These are phyloP conservation scores for Pelosia muscerda DNA, from an alignment of 2,888 invertebrate species.

Conservation along the genomic window DNA sequence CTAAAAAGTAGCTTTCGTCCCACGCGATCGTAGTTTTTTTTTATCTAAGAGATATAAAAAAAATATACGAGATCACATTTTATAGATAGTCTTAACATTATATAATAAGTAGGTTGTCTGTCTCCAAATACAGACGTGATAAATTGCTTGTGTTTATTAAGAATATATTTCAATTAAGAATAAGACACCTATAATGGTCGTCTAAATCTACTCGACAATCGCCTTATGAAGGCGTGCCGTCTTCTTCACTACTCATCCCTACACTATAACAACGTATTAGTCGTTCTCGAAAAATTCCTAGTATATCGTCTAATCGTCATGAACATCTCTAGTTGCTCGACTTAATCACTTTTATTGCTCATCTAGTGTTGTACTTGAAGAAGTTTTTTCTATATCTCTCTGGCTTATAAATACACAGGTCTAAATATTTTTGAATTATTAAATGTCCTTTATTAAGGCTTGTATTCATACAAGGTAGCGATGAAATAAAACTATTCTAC, in stretches of 20 bases:
- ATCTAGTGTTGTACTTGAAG: constrained; percentile 27
- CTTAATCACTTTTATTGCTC: constrained; percentile 40
- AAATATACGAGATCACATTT: constrained; percentile 79
- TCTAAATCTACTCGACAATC: constrained; percentile 39
- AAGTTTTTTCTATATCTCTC: constrained; percentile 11
- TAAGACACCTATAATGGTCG: constrained; percentile 47
- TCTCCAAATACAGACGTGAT: constrained; percentile 57
- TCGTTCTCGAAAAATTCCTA: constrained; percentile 30
- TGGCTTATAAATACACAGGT: constrained; percentile 8
- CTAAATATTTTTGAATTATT: constrained; percentile 10
- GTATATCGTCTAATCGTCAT: constrained; percentile 27
- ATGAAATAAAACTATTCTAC: constrained; percentile 38
- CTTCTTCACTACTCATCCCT: constrained; percentile 19
- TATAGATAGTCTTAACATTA: constrained; percentile 62
- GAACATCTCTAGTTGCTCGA: constrained; percentile 29
- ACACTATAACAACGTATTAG: constrained; percentile 25
- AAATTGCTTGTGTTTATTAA: constrained; percentile 76
- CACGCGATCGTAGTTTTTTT: constrained; percentile 68
- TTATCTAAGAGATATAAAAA: constrained; percentile 66
- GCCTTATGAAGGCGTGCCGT: constrained; percentile 21
- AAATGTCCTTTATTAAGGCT: constrained; percentile 25
- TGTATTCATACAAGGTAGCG: constrained; percentile 27
- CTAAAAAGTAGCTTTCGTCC: constrained; percentile 32
- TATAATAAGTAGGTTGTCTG: constrained; percentile 49
- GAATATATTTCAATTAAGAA: constrained; percentile 68